Evolutionary conservation across 2,888 invertebrate species (phyloP).

Genomic region (Eustalomyia histrio): DNA sequence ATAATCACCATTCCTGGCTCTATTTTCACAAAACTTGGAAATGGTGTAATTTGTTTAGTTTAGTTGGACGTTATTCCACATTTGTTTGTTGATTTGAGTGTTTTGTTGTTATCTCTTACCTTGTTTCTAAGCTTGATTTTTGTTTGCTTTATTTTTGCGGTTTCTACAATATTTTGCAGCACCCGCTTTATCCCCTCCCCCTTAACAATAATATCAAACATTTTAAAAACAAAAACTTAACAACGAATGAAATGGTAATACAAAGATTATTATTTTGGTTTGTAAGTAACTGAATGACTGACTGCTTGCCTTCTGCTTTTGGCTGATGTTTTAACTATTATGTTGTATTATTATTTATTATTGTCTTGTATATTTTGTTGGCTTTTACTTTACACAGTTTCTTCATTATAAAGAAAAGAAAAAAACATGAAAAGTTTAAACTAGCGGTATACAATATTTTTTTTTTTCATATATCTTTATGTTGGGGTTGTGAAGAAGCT

Average conservation of each 20-base stretch:
- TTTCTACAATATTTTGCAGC: slow-evolving; percentile 17
- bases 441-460: slow-evolving; percentile 58
- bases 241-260: slow-evolving; percentile 19
- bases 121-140: slow-evolving; percentile 21
- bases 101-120: slow-evolving; percentile 20
- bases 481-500: slow-evolving; percentile 64
- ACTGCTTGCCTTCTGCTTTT: slow-evolving; percentile 35
- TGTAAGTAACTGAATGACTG: slow-evolving; percentile 18
- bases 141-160: slow-evolving; percentile 18
- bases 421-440: slow-evolving; percentile 27
- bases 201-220: background rate
- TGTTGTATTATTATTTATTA: background rate
- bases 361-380: too few species aligned
- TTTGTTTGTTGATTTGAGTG: slow-evolving; percentile 14
- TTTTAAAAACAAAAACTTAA: slow-evolving; percentile 13
- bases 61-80: slow-evolving; percentile 1
- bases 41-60: background rate
- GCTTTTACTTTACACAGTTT: slow-evolving; percentile 53
- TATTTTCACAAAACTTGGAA: background rate
- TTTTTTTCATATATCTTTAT: slow-evolving; percentile 48
- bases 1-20: too few species aligned
- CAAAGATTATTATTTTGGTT: slow-evolving; percentile 19
- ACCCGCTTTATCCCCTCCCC: background rate
- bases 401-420: background rate
- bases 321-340: slow-evolving; percentile 36